phyloP scores from a whole-genome alignment of 1,140 invertebrate genomes.

The Subanguina moxae region DNA sequence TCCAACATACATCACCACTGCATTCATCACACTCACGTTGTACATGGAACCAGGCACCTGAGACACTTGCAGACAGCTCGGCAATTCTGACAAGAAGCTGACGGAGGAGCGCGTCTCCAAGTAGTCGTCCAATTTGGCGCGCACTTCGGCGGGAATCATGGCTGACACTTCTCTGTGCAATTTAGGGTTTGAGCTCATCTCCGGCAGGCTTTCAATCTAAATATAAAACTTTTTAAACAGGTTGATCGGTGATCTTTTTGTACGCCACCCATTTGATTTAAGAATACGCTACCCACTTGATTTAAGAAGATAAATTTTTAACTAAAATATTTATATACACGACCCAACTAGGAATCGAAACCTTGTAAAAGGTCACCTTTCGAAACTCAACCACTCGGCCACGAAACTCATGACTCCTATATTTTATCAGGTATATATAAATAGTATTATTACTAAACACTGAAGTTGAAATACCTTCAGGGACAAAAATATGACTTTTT shows the following conservation, averaged over 20 bases:
- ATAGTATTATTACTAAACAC: too few species aligned
- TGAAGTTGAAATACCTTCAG: too few species aligned
- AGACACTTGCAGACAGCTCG: slow-evolving; percentile 70
- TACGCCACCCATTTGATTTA: too few species aligned
- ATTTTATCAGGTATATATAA: too few species aligned
- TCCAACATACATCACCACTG: slow-evolving; percentile 91
- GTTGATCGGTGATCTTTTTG: background rate
- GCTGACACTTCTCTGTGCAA: slow-evolving; percentile 74
- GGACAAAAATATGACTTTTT: too few species aligned
- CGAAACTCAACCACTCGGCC: too few species aligned
- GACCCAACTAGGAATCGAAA: too few species aligned
- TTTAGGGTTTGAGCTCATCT: slow-evolving; percentile 74
- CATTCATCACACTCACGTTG: slow-evolving; percentile 92
- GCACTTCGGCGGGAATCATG: slow-evolving; percentile 39
- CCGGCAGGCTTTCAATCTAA: slow-evolving; percentile 83
- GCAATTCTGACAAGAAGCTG: slow-evolving; percentile 84
- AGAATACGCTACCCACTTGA: too few species aligned
- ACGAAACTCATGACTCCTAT: too few species aligned
- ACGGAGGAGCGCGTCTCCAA: slow-evolving; percentile 87
- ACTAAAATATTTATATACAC: too few species aligned
- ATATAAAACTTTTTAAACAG: background rate
- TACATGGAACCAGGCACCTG: slow-evolving; percentile 78
- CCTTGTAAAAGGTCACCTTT: too few species aligned
- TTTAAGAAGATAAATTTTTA: too few species aligned
- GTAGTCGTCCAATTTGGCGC: slow-evolving; percentile 84